Percentiles rank a stretch among this genome's conserved stretches.
Conservation (phyloP, 2,113 vertebrate species). For the Seriola quinqueradiata region DNA sequence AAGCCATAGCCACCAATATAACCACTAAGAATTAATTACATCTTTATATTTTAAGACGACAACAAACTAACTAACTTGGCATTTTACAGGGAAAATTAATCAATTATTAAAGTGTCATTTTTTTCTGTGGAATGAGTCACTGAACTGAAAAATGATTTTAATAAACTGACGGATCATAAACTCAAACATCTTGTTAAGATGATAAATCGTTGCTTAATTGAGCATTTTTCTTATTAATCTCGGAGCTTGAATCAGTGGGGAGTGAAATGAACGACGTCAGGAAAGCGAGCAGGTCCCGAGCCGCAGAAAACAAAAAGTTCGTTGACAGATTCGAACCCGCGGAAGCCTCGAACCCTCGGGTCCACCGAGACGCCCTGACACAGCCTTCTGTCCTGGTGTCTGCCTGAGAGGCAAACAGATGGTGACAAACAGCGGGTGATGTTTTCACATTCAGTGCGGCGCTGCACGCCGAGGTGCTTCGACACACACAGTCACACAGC, state of each 20-base stretch:
- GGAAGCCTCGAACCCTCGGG: not conserved
- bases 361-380: not conserved
- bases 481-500: not conserved
- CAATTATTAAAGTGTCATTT: too few relatives aligned
- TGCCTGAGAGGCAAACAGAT: constrained; percentile 52
- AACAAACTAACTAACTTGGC: too few relatives aligned
- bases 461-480: not conserved
- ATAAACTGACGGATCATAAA: not conserved
- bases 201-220: not conserved
- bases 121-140: too few relatives aligned
- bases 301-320: not conserved
- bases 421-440: constrained; percentile 33
- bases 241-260: not conserved
- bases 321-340: not conserved
- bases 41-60: too few relatives aligned
- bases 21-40: not conserved
- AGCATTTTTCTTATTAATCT: not conserved
- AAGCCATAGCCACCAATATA: not conserved
- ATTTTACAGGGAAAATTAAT: too few relatives aligned
- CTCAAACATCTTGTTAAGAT: not conserved
- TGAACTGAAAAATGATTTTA: too few relatives aligned
- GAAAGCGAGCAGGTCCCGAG: not conserved
- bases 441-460: not conserved
- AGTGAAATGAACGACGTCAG: not conserved
- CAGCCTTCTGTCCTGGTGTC: constrained; percentile 13